Evolutionary conservation across 2,888 invertebrate species (phyloP).

Genomic region (Acheta domesticus): DNA sequence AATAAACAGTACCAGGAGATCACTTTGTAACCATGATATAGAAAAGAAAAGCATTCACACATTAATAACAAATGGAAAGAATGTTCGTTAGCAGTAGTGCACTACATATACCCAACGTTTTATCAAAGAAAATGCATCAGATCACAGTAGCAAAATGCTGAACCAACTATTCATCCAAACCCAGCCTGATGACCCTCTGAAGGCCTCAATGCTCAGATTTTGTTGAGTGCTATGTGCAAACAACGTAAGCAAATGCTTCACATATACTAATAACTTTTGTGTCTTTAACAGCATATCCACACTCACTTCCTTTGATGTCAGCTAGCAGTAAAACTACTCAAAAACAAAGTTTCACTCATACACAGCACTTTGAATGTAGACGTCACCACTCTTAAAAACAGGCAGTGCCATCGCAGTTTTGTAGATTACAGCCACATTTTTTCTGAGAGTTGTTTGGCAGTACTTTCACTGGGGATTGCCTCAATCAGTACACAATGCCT

Average conservation of each 20-base stretch:
- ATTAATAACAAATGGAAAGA: neutral
- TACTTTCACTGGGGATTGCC: neutral
- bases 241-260: neutral
- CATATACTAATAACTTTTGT: neutral
- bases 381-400: neutral
- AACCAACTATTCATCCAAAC: neutral
- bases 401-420: neutral
- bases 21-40: neutral
- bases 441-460: neutral
- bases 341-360: neutral
- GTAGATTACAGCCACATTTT: too few relatives aligned
- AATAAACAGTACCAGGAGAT: neutral
- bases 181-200: neutral
- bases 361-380: neutral
- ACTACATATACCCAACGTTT: neutral
- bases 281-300: neutral
- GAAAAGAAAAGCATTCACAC: neutral
- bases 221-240: neutral
- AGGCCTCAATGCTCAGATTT: neutral
- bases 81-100: neutral
- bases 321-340: neutral
- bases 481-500: conserved; percentile 35
- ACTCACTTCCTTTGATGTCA: neutral
- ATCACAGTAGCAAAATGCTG: neutral
- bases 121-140: neutral